A percentile compares a stretch with the other conserved stretches of the same genome.
Conservation (phyloP, 2,797 vertebrate genomes). For the Phrynocephalus guinanensis region DNA sequence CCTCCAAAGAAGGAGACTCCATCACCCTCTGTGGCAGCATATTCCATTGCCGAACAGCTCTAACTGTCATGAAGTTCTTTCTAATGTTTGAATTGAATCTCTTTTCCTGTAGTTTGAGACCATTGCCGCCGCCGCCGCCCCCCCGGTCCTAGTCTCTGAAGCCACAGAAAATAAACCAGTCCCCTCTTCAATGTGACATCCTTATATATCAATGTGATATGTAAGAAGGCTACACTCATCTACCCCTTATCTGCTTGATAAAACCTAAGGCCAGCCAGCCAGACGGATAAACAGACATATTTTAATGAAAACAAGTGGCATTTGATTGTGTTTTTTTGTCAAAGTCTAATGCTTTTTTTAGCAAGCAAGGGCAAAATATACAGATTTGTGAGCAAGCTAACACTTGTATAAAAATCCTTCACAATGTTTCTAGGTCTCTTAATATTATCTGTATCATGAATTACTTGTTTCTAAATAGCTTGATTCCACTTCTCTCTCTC, state of each 20-base stretch:
- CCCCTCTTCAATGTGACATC: no score
- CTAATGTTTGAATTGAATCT: no score
- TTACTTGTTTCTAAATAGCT: slow-evolving; percentile 21
- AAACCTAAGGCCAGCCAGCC: not conserved
- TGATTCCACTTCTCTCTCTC: not conserved
- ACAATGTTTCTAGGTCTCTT: slow-evolving; percentile 16
- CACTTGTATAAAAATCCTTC: slow-evolving; percentile 14
- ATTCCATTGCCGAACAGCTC: no score
- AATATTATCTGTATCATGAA: slow-evolving; percentile 11
- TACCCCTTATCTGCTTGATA: slow-evolving; percentile 9
- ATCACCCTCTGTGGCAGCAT: no score
- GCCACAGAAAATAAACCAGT: no score
- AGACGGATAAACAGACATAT: not conserved
- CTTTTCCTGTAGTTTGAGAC: no score
- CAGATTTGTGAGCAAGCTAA: slow-evolving; percentile 24
- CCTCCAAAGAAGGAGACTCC: no score
- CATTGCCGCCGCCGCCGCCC: no score
- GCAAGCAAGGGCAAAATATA: slow-evolving; percentile 22
- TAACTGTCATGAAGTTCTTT: no score
- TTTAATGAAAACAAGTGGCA: slow-evolving; percentile 20
- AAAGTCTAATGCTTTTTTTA: no score
- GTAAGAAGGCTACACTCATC: not conserved
- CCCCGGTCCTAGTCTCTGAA: no score
- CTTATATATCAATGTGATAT: no score
- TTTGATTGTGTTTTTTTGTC: not conserved